Evolutionary conservation across 2,888 invertebrate species (phyloP).

Genomic region (Stramonita haemastoma): DNA sequence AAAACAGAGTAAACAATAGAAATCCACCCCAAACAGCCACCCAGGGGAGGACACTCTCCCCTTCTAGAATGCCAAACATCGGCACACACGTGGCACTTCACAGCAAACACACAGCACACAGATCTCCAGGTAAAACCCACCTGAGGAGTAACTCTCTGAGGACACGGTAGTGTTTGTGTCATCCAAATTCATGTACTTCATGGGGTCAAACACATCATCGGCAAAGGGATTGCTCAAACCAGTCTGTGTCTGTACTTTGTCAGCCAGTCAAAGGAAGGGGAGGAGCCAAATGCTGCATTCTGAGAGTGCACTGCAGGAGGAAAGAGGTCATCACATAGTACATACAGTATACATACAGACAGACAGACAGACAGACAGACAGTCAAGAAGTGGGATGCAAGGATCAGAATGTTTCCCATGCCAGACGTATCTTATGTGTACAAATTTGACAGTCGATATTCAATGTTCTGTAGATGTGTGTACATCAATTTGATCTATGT

Average conservation of each 20-base stretch:
- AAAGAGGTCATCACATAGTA: constrained; percentile 7
- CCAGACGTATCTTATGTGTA: background rate
- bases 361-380: too few species aligned
- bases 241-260: constrained; percentile 37
- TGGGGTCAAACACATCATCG: constrained; percentile 68
- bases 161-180: constrained; percentile 41
- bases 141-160: background rate
- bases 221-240: constrained; percentile 60
- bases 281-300: constrained; percentile 61
- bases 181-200: constrained; percentile 65
- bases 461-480: too few species aligned
- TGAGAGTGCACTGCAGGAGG: constrained; percentile 60
- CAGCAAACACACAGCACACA: too few species aligned
- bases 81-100: too few species aligned
- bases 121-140: background rate
- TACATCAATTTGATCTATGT: too few species aligned
- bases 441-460: too few species aligned
- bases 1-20: background rate
- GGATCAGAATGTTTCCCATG: background rate
- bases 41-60: too few species aligned
- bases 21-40: background rate
- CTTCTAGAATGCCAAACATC: too few species aligned
- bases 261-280: constrained; percentile 43
- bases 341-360: too few species aligned
- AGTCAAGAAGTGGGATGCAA: background rate